Evolutionary conservation across 1,140 invertebrate species (phyloP).

Genomic region (Centruroides sculpturatus): DNA sequence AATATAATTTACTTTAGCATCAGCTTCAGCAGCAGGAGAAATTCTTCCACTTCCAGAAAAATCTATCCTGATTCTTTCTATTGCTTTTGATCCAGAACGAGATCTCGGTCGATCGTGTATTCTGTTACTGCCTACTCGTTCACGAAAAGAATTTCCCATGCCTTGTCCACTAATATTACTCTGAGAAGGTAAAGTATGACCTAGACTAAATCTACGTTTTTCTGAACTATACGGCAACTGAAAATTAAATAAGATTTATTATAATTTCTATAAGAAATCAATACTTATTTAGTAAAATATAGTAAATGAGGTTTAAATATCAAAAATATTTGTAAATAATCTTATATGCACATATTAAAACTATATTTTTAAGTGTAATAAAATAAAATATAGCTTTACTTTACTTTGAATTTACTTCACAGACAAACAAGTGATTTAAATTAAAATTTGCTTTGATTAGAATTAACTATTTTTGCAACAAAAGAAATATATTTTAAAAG

Average conservation of each 20-base stretch:
- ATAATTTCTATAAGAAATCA: background rate
- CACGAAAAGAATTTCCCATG: constrained; percentile 40
- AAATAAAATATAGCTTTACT: too few relatives aligned
- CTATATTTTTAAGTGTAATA: too few relatives aligned
- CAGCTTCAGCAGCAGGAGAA: constrained; percentile 41
- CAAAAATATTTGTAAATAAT: too few relatives aligned
- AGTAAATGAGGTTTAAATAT: background rate
- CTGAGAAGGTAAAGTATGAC: background rate
- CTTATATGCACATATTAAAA: too few relatives aligned
- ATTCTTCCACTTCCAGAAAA: constrained; percentile 34
- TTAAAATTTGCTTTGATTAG: too few relatives aligned
- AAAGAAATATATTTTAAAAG: too few relatives aligned
- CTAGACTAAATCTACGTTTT: constrained; percentile 12
- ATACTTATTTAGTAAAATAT: background rate
- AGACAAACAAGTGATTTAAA: too few relatives aligned
- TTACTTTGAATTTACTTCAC: too few relatives aligned
- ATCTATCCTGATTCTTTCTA: constrained; percentile 31
- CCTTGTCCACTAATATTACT: too few relatives aligned
- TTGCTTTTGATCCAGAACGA: constrained; percentile 51
- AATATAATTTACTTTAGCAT: constrained; percentile 20
- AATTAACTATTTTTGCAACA: too few relatives aligned
- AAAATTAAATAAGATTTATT: background rate
- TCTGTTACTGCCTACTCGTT: constrained; percentile 69
- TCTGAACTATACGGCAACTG: background rate
- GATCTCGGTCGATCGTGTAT: constrained; percentile 63